Conservation (phyloP, 2,888 invertebrate species). For the Drosophila nr. perissopoda region DNA sequence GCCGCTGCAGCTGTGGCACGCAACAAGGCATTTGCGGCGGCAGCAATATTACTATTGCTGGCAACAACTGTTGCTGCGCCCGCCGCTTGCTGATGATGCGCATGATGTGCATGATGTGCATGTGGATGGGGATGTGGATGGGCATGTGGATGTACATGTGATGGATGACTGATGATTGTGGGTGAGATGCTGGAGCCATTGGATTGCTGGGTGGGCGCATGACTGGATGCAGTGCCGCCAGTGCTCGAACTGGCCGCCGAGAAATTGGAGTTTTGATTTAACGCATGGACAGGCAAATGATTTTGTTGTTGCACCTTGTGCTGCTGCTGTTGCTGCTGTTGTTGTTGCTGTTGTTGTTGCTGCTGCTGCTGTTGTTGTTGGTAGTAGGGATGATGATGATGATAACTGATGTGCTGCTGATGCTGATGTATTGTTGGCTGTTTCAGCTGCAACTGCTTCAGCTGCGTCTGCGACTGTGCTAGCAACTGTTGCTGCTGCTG, state of each 20-base stretch:
- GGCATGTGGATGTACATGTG: constrained; percentile 9
- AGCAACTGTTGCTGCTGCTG: constrained; percentile 68
- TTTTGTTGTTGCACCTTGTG: constrained; percentile 49
- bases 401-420: constrained; percentile 77
- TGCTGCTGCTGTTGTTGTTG: constrained; percentile 63
- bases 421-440: constrained; percentile 83
- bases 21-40: constrained; percentile 70
- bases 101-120: constrained; percentile 54
- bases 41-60: constrained; percentile 66
- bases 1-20: constrained; percentile 63
- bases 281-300: constrained; percentile 78
- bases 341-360: constrained; percentile 44
- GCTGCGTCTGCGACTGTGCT: constrained; percentile 80
- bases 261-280: constrained; percentile 82
- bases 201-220: constrained; percentile 82
- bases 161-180: constrained; percentile 64
- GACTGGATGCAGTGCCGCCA: constrained; percentile 82
- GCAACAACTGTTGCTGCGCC: constrained; percentile 31
- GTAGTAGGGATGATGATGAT: constrained; percentile 81
- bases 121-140: constrained; percentile 3
- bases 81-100: constrained; percentile 48
- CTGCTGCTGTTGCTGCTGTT: constrained; percentile 40
- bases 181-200: constrained; percentile 82
- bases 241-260: constrained; percentile 82
- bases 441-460: constrained; percentile 80